Evolutionary conservation across 2,888 invertebrate genomes (phyloP), one percentile per base, ranked within the genome.

Genomic region (Oscheius myriophilus): DNA sequence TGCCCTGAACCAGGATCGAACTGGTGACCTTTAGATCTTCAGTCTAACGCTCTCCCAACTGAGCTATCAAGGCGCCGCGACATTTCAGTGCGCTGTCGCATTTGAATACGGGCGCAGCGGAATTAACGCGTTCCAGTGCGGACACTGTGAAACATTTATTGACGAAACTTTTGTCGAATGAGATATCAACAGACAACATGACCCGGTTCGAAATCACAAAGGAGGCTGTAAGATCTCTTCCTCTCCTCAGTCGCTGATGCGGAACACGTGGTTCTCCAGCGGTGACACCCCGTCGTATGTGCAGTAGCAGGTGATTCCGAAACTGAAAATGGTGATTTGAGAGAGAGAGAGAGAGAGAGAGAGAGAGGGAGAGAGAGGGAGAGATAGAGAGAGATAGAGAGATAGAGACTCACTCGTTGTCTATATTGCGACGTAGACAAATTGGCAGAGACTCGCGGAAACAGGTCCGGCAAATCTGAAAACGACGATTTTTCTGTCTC

Each of bases 21-120:
- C 76, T 73, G 77, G 77, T 70, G 76, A 79, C 80, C 74, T 79
- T 78, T 76, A 78, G 79, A 79, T 79, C 80, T 79, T 80, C 80
- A 80, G 80, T 79, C 77, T 77, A 78, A 79, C 79, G 80, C 79
- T 79, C 79, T 80, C 79, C 79, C 79, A 80, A 80, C 80, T 75
- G 75, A 75, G 75, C 75, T 75, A 75, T 75, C 33, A 33, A 33
- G 33, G 33, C 33, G 33, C 4, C 9, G 33, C n/a, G n/a, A n/a
- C n/a, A n/a, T n/a, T n/a, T n/a, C n/a, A n/a, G n/a, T n/a, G n/a
- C n/a, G n/a, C n/a, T n/a, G n/a, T n/a, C n/a, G n/a, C n/a, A n/a
- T n/a, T n/a, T n/a, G n/a, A n/a, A n/a, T n/a, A n/a, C n/a, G n/a
- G n/a, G n/a, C n/a, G n/a, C n/a, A n/a, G n/a, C n/a, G n/a, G n/a